Conservation (phyloP, 2,113 vertebrate species). For the Fulmarus glacialis region DNA sequence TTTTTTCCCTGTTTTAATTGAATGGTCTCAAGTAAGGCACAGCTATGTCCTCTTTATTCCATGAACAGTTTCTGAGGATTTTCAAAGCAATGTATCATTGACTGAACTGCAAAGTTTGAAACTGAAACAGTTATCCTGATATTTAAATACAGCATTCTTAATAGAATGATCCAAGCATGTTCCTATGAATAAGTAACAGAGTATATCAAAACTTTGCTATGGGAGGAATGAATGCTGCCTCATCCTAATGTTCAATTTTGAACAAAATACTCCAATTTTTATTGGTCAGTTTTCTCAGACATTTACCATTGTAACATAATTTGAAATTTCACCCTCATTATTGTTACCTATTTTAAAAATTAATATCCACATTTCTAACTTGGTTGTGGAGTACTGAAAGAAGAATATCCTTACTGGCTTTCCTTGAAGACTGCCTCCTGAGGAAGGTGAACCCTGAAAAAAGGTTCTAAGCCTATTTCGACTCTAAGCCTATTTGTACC, state of each 20-base stretch:
- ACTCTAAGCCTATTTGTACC: background rate
- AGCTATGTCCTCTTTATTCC: background rate
- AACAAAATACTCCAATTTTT: background rate
- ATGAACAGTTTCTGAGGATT: background rate
- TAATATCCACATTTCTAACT: background rate
- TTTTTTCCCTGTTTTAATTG: background rate
- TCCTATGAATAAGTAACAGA: background rate
- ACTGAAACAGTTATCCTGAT: background rate
- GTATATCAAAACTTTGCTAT: background rate
- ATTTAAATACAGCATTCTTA: background rate
- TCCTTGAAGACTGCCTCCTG: background rate
- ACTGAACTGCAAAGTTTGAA: background rate
- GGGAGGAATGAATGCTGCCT: background rate
- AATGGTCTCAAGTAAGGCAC: background rate
- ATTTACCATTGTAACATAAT: background rate
- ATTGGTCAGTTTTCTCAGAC: background rate
- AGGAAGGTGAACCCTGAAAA: slow-evolving; percentile 16
- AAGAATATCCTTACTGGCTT: slow-evolving; percentile 26
- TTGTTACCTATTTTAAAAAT: background rate
- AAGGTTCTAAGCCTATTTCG: too few relatives aligned
- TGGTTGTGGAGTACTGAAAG: background rate
- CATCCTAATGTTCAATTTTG: background rate
- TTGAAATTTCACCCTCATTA: background rate
- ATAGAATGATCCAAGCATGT: background rate
- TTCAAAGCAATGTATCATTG: background rate